Conservation (phyloP, 1,140 invertebrate genomes). For the Probaryconus sp. region DNA sequence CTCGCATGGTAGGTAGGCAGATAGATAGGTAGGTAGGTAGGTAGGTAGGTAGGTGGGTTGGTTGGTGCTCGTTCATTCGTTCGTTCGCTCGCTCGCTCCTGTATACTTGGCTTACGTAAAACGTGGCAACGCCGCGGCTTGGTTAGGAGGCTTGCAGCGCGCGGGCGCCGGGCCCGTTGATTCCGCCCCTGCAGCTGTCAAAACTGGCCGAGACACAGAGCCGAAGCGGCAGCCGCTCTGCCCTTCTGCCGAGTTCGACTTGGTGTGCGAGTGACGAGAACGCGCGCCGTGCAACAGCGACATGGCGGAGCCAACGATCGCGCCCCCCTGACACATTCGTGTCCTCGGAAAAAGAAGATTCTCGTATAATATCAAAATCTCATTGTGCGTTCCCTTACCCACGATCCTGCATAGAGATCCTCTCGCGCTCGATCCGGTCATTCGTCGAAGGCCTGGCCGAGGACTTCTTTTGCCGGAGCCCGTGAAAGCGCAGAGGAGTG, state of each 20-base stretch:
- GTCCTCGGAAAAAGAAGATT: too few species aligned
- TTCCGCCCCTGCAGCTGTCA: conserved; percentile 42
- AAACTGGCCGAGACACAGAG: conserved; percentile 37
- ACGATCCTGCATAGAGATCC: conserved; percentile 33
- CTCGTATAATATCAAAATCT: too few species aligned
- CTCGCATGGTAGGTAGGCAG: too few species aligned
- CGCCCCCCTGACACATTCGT: too few species aligned
- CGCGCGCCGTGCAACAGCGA: conserved; percentile 4
- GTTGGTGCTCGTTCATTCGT: too few species aligned
- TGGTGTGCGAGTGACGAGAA: conserved; percentile 2
- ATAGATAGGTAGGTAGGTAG: too few species aligned
- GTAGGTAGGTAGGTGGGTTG: too few species aligned
- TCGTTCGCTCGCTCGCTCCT: too few species aligned
- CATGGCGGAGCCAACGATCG: conserved; percentile 25
- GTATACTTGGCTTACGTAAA: too few species aligned
- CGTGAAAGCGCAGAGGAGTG: conserved; percentile 9
- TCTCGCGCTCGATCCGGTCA: conserved; percentile 48
- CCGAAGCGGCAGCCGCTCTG: too few species aligned
- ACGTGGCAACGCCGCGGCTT: conserved; percentile 24
- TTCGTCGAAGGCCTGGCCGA: conserved; percentile 36
- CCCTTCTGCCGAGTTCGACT: too few species aligned
- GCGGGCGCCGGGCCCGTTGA: conserved; percentile 5
- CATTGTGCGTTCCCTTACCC: too few species aligned
- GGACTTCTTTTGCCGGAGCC: conserved; percentile 39
- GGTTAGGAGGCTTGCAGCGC: neutral